Percentiles rank a stretch among this genome's conserved stretches.
Evolutionary conservation across 2,113 vertebrate genomes (phyloP).

Genomic region (Noturus placidus): DNA sequence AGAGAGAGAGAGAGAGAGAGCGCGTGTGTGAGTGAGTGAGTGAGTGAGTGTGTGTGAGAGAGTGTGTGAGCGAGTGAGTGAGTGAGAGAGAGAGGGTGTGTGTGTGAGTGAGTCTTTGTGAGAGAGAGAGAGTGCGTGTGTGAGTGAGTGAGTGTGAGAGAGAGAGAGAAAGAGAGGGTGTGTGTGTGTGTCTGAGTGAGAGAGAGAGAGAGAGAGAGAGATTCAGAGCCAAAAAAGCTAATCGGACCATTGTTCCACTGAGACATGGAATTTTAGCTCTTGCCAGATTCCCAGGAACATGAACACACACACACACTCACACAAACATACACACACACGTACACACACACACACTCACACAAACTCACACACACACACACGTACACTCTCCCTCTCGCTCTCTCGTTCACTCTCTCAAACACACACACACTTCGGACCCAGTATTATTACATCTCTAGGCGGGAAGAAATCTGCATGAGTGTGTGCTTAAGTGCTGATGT

Average conservation of each 20-base stretch:
- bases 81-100: too few relatives aligned
- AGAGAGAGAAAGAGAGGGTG: not conserved
- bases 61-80: too few relatives aligned
- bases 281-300: slow-evolving; percentile 51
- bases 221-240: slow-evolving; percentile 39
- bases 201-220: not conserved
- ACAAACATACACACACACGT: slow-evolving; percentile 9
- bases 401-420: not conserved
- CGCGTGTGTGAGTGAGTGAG: slow-evolving; percentile 22
- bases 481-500: not conserved
- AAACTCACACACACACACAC: too few relatives aligned
- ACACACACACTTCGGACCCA: not conserved
- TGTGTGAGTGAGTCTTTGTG: not conserved
- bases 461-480: not conserved
- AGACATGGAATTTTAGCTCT: slow-evolving; percentile 45
- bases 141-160: not conserved
- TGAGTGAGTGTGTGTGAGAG: not conserved
- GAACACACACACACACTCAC: not conserved
- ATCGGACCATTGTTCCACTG: slow-evolving; percentile 43
- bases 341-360: not conserved
- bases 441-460: not conserved
- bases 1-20: not conserved
- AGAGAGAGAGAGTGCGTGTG: not conserved
- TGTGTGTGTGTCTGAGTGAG: not conserved
- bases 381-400: not conserved